These are phyloP conservation scores for Platyscapa corneri DNA, from an alignment of 1,140 invertebrate species.

Conservation along the genomic window DNA sequence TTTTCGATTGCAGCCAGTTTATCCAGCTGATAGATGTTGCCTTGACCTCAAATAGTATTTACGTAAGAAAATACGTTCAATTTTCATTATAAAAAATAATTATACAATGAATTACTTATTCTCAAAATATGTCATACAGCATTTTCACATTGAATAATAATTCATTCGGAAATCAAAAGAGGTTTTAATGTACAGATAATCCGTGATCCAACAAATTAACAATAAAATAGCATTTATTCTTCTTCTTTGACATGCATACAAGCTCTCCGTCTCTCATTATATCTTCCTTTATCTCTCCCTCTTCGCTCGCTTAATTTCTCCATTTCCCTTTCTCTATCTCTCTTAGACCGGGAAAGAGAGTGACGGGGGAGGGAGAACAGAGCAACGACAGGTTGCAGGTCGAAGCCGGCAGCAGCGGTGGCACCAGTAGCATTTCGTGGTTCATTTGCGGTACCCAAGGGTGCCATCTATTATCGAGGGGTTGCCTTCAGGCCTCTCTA, in stretches of 20 bases:
- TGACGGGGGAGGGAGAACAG: neutral
- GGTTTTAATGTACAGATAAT: neutral
- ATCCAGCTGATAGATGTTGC: neutral
- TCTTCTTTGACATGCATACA: neutral
- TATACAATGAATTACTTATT: neutral
- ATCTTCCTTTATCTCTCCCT: constrained; percentile 41
- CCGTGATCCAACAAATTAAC: constrained; percentile 22
- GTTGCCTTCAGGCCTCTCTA: constrained; percentile 51
- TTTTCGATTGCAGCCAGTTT: neutral
- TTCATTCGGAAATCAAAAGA: neutral
- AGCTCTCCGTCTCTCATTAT: constrained; percentile 15
- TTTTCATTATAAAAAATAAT: neutral
- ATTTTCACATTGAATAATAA: neutral
- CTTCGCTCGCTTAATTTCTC: constrained; percentile 47
- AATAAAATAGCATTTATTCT: constrained; percentile 27
- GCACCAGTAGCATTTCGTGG: constrained; percentile 73
- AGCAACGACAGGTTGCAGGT: constrained; percentile 73
- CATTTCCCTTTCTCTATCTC: constrained; percentile 14
- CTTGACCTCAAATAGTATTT: neutral
- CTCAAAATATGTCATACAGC: neutral
- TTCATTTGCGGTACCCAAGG: constrained; percentile 76
- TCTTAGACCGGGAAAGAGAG: neutral
- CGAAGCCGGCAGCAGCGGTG: constrained; percentile 59
- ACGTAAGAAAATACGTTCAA: neutral
- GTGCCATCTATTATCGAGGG: constrained; percentile 73